Evolutionary conservation across 1,140 invertebrate species (phyloP).

Genomic region (Lepidurus apus): DNA sequence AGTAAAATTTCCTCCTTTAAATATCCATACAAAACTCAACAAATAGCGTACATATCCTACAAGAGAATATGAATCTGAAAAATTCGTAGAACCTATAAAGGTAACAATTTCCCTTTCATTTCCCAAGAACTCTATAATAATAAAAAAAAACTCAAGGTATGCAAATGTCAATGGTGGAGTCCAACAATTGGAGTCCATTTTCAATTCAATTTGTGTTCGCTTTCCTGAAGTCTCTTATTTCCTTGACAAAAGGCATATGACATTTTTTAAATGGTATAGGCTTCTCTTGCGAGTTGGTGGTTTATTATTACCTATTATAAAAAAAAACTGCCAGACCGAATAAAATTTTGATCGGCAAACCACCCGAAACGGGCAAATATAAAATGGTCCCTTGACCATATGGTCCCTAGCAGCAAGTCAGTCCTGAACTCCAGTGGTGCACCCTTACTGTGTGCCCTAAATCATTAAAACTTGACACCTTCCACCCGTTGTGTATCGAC

Average conservation of each 20-base stretch:
- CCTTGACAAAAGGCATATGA: neutral
- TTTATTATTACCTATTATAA: neutral
- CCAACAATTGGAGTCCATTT: conserved; percentile 2
- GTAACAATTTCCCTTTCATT: no score
- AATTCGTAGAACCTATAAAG: no score
- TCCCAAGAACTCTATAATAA: no score
- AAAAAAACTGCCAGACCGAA: neutral
- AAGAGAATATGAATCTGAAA: no score
- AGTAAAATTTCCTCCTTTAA: no score
- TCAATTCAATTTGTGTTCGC: neutral
- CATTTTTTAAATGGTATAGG: neutral
- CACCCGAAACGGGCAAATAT: neutral
- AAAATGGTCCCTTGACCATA: neutral
- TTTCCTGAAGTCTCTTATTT: neutral
- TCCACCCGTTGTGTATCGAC: neutral
- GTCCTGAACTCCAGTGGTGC: neutral
- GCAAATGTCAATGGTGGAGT: no score
- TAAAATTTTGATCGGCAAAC: neutral
- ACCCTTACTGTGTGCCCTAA: neutral
- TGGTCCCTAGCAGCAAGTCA: neutral
- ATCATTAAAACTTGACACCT: neutral
- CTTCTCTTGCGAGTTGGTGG: neutral
- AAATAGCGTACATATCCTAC: no score
- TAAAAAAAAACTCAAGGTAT: no score
- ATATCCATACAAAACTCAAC: no score